A percentile compares a stretch with the other conserved stretches of the same genome.
These are phyloP conservation scores for Myiothlypis chrysogaster DNA, from an alignment of 2,797 vertebrate species.

Conservation along the genomic window DNA sequence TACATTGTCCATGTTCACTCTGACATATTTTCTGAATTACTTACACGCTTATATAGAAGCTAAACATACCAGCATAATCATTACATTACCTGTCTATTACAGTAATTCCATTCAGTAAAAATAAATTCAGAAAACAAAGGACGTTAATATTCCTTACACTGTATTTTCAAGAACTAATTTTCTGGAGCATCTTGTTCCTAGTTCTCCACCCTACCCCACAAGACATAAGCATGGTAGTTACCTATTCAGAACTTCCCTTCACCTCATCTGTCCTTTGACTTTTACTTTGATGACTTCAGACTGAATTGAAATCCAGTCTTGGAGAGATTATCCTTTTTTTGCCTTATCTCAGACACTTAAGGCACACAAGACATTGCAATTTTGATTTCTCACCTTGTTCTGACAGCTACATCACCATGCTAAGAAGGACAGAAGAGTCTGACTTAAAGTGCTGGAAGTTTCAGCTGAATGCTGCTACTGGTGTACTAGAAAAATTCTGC, in stretches of 20 bases:
- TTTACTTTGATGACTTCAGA: neutral
- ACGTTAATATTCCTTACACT: neutral
- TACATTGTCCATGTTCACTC: neutral
- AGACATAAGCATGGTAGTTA: neutral
- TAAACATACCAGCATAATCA: neutral
- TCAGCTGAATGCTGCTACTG: neutral
- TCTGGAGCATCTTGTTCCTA: neutral
- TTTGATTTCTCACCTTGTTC: neutral
- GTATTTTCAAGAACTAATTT: neutral
- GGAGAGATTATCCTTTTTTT: neutral
- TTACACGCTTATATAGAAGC: neutral
- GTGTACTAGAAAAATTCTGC: neutral
- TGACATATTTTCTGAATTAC: neutral
- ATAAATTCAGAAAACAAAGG: neutral
- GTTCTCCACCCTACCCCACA: neutral
- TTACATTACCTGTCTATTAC: neutral
- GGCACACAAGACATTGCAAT: neutral
- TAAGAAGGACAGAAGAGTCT: neutral
- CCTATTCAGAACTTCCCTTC: neutral
- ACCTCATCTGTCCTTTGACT: neutral
- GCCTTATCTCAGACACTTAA: neutral
- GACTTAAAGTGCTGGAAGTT: neutral
- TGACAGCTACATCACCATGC: neutral
- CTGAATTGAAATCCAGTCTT: neutral
- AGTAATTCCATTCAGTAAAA: neutral